Evolutionary conservation across 2,113 vertebrate species (phyloP).

Genomic region (Hydrochoerus hydrochaeris): DNA sequence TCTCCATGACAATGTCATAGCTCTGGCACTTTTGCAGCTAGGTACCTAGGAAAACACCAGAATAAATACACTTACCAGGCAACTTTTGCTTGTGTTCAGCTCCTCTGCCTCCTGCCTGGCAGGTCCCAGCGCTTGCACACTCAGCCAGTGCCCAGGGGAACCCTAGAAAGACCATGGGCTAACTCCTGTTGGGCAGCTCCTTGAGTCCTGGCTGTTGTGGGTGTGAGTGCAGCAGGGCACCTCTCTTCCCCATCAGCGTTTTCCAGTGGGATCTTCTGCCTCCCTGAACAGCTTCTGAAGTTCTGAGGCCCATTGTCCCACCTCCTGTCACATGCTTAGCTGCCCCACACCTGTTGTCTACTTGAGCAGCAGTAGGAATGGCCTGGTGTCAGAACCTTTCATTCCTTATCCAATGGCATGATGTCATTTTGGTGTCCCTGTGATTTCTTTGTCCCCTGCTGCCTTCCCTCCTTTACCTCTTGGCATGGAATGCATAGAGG

Average conservation of each 20-base stretch:
- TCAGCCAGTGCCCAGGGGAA: neutral
- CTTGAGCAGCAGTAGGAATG: neutral
- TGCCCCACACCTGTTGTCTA: too few relatives aligned
- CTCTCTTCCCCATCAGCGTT: neutral
- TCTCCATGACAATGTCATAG: constrained; percentile 50
- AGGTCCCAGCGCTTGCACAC: neutral
- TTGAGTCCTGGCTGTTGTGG: neutral
- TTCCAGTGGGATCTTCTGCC: constrained; percentile 35
- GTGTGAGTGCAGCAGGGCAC: neutral
- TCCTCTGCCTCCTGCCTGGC: neutral
- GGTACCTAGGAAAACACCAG: neutral
- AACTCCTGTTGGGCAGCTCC: neutral
- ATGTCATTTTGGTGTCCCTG: neutral
- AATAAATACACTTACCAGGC: neutral
- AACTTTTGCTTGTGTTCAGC: neutral
- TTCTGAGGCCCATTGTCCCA: neutral
- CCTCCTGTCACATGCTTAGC: neutral
- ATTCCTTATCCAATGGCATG: fast-evolving
- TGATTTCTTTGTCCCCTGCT: neutral
- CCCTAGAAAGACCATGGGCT: neutral
- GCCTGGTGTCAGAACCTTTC: fast-evolving
- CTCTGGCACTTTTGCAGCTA: neutral
- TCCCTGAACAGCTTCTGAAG: constrained; percentile 26
- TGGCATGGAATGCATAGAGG: neutral
- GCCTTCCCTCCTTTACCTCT: neutral